These are phyloP conservation scores for Campylomormyrus numenius DNA, from an alignment of 2,113 vertebrate species.

Conservation along the genomic window DNA sequence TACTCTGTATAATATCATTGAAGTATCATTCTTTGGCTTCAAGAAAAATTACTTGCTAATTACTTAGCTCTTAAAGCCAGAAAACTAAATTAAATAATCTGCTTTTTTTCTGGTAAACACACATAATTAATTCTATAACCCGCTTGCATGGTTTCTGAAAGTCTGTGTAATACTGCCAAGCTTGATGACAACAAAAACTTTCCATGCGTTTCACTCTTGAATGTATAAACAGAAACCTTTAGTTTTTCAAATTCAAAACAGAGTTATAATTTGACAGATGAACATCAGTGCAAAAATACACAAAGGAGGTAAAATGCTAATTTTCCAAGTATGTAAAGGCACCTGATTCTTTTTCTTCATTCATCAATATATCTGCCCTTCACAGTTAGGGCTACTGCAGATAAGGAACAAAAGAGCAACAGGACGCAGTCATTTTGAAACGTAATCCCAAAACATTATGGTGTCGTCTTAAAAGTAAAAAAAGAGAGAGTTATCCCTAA, in stretches of 20 bases:
- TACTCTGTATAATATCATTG: neutral
- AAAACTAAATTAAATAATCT: neutral
- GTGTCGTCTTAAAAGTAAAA: neutral
- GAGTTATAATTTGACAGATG: neutral
- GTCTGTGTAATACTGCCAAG: neutral
- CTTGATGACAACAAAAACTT: neutral
- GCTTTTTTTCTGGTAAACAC: neutral
- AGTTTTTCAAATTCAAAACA: neutral
- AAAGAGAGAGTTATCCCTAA: neutral
- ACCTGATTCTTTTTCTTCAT: neutral
- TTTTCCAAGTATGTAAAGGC: neutral
- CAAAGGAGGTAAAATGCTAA: neutral
- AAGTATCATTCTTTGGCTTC: neutral
- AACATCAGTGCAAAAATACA: neutral
- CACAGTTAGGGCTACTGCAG: neutral
- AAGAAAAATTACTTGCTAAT: neutral
- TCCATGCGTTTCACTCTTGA: neutral
- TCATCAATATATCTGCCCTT: neutral
- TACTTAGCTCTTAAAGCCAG: neutral
- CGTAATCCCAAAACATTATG: neutral
- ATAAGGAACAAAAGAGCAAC: neutral
- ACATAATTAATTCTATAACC: neutral
- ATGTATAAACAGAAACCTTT: neutral
- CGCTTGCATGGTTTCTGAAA: neutral
- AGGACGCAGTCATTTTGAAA: neutral